Conservation (phyloP, 2,888 invertebrate genomes). For the Ametastegia equiseti region DNA sequence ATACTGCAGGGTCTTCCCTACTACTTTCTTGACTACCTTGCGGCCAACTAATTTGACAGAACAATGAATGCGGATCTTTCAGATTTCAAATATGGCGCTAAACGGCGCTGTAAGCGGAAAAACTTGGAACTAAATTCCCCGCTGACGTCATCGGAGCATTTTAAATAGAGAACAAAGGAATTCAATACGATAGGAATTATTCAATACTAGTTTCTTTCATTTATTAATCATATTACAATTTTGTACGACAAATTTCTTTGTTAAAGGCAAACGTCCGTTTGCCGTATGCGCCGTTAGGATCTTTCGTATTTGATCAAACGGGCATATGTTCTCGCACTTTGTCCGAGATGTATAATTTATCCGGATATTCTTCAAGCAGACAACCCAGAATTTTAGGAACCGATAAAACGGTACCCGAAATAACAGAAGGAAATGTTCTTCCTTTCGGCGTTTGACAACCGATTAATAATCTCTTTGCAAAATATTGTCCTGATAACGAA, state of each 20-base stretch:
- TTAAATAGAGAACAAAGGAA: not conserved
- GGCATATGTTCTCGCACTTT: constrained; percentile 57
- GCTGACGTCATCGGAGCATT: constrained; percentile 15
- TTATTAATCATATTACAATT: not conserved
- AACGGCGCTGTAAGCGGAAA: not conserved
- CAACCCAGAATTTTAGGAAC: constrained; percentile 87
- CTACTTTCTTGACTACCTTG: not conserved
- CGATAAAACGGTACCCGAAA: constrained; percentile 86
- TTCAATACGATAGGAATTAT: not conserved
- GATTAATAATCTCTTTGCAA: constrained; percentile 88
- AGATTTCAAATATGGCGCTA: constrained; percentile 1
- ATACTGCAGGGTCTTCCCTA: not conserved
- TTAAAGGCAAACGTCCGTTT: not conserved
- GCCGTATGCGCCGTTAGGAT: not conserved
- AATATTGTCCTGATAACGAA: constrained; percentile 84
- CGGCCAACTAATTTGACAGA: not conserved
- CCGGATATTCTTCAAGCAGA: constrained; percentile 81
- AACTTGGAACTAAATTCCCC: constrained; percentile 9
- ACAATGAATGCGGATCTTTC: not conserved
- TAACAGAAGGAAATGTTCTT: constrained; percentile 81
- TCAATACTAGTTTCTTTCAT: not conserved
- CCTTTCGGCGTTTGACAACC: constrained; percentile 81
- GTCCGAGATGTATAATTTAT: constrained; percentile 68
- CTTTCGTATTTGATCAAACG: not conserved
- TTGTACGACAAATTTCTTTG: not conserved